phyloP scores from a whole-genome alignment of 2,888 invertebrate species.

The Rhimphoctona megacephalus region DNA sequence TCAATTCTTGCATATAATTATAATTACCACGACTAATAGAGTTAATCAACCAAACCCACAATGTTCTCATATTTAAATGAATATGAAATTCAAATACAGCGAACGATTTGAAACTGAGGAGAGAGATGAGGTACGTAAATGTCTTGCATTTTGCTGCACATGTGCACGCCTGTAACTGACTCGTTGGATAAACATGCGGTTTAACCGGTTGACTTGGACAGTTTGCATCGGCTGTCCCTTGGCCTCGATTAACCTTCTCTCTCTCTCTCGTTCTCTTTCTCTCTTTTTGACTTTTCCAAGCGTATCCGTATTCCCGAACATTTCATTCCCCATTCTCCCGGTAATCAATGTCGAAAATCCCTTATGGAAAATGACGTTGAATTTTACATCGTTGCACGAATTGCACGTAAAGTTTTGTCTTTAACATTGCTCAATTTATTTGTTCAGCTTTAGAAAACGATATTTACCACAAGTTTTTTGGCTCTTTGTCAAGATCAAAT shows the following conservation, averaged over 20 bases:
- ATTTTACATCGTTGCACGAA: not conserved
- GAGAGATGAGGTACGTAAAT: not conserved
- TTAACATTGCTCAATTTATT: too few species aligned
- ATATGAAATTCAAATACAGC: not conserved
- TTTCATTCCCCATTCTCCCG: not conserved
- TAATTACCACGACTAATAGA: not conserved
- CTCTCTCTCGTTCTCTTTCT: slow-evolving; percentile 6
- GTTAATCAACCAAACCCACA: slow-evolving; percentile 73
- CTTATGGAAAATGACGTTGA: not conserved
- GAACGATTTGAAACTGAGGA: not conserved
- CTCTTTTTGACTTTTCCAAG: not conserved
- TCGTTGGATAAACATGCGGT: slow-evolving; percentile 80
- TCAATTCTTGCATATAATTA: not conserved
- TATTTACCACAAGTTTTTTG: not conserved
- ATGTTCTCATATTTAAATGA: not conserved
- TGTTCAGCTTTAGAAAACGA: too few species aligned
- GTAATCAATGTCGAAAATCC: not conserved
- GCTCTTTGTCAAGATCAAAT: not conserved
- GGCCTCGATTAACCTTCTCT: slow-evolving; percentile 25
- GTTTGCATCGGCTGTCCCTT: slow-evolving; percentile 72
- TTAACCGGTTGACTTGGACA: slow-evolving; percentile 80
- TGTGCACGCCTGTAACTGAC: slow-evolving; percentile 68
- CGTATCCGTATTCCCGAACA: not conserved
- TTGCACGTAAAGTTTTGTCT: too few species aligned
- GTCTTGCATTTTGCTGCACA: slow-evolving; percentile 75